A percentile compares a stretch with the other conserved stretches of the same genome.
These are phyloP conservation scores for Prochilodus magdalenae DNA, from an alignment of 2,113 vertebrate genomes.

Conservation along the genomic window DNA sequence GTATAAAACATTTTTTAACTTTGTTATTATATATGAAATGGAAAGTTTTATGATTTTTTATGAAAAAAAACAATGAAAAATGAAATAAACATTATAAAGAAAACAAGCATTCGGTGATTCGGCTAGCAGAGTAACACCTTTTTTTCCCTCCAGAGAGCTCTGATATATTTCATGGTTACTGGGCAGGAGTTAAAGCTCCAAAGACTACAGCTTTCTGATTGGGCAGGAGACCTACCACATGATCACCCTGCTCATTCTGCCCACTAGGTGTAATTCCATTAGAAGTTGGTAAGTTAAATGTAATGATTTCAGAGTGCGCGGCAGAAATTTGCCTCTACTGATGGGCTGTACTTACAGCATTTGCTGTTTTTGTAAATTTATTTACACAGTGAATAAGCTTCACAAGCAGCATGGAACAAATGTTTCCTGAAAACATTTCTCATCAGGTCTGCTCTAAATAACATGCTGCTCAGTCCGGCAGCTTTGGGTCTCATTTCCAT, in stretches of 20 bases:
- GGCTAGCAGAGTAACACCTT: background rate
- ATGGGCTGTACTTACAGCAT: background rate
- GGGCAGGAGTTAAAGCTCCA: background rate
- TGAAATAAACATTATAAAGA: conserved; percentile 53
- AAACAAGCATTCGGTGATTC: background rate
- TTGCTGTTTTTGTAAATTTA: background rate
- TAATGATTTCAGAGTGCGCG: background rate
- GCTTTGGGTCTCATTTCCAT: background rate
- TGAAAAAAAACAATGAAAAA: conserved; percentile 65
- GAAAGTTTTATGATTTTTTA: conserved; percentile 89
- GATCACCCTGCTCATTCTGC: too few species aligned
- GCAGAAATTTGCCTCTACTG: background rate
- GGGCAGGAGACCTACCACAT: background rate
- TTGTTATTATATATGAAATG: conserved; percentile 86
- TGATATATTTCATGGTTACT: background rate
- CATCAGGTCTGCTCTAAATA: background rate
- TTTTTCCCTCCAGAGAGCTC: background rate
- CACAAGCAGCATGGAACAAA: background rate
- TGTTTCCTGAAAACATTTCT: background rate
- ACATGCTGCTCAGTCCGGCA: background rate
- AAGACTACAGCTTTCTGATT: background rate
- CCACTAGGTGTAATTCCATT: background rate
- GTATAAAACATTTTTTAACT: conserved; percentile 86
- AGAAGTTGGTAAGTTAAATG: background rate
- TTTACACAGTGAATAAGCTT: background rate